A percentile compares a stretch with the other conserved stretches of the same genome.
phyloP scores from a whole-genome alignment of 2,113 vertebrate species.

The Xiphorhynchus elegans region DNA sequence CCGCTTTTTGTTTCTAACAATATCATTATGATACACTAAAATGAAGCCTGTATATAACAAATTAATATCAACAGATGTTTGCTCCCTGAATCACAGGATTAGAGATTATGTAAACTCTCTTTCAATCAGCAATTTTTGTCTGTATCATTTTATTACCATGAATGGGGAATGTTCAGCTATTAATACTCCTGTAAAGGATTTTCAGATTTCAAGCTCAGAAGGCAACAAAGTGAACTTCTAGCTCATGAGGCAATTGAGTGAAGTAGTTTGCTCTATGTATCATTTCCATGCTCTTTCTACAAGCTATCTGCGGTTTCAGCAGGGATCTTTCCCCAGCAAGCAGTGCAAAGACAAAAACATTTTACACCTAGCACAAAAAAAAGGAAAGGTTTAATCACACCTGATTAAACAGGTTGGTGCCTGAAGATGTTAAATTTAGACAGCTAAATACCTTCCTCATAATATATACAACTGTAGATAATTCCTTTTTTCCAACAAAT shows the following conservation, averaged over 20 bases:
- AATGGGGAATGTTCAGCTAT: background rate
- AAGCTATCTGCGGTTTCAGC: background rate
- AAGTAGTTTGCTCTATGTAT: background rate
- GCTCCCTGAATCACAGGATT: conserved; percentile 22
- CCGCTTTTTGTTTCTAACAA: background rate
- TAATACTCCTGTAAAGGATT: conserved; percentile 19
- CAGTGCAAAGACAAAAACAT: background rate
- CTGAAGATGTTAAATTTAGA: background rate
- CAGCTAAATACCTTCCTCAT: background rate
- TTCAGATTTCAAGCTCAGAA: conserved; percentile 24
- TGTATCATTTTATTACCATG: background rate
- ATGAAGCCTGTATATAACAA: background rate
- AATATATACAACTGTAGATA: background rate
- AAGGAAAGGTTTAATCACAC: background rate
- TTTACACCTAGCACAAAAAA: background rate
- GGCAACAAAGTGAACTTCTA: background rate
- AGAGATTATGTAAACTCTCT: conserved; percentile 13
- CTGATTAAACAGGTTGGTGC: background rate
- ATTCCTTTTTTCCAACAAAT: background rate
- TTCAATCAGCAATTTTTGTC: conserved; percentile 23
- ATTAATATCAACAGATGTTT: conserved; percentile 37
- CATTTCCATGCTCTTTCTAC: background rate
- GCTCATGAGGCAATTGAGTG: background rate
- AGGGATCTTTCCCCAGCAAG: background rate
- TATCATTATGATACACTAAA: conserved; percentile 5